phyloP scores from a whole-genome alignment of 2,797 vertebrate genomes.

The Tragelaphus oryx region DNA sequence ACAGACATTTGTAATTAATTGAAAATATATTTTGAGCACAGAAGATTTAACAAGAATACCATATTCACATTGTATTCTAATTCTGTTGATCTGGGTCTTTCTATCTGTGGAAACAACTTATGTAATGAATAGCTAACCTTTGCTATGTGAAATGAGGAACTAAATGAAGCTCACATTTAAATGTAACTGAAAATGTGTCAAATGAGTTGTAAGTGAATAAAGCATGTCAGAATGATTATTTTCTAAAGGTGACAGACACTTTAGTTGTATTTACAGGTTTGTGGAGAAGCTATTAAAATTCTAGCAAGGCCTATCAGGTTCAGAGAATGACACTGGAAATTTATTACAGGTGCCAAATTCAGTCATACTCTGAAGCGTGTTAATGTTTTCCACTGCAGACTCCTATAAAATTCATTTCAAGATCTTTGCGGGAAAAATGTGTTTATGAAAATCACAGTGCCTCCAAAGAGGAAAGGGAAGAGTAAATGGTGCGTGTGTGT shows the following conservation, averaged over 20 bases:
- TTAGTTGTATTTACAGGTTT: conserved; percentile 50
- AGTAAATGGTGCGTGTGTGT: neutral
- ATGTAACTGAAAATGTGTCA: conserved; percentile 62
- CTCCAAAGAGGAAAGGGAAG: neutral
- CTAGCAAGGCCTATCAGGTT: conserved; percentile 68
- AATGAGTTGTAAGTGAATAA: conserved; percentile 59
- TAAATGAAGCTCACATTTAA: conserved; percentile 62
- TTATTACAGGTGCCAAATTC: conserved; percentile 64
- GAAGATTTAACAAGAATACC: conserved; percentile 58
- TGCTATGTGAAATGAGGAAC: conserved; percentile 45
- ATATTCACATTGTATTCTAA: conserved; percentile 18
- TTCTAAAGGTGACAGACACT: conserved; percentile 44
- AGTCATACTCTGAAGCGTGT: conserved; percentile 39
- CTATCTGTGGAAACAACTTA: conserved; percentile 48
- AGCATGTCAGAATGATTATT: conserved; percentile 53
- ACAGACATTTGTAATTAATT: conserved; percentile 57
- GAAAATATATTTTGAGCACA: conserved; percentile 65
- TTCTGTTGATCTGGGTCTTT: conserved; percentile 57
- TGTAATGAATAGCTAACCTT: conserved; percentile 51
- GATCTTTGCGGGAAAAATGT: conserved; percentile 6
- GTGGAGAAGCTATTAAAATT: conserved; percentile 61
- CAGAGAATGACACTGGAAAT: conserved; percentile 55
- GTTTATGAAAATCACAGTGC: conserved; percentile 54
- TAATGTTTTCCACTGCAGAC: conserved; percentile 62
- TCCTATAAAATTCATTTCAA: conserved; percentile 62